phyloP scores from a whole-genome alignment of 2,797 vertebrate species.

The Muscicapa striata region DNA sequence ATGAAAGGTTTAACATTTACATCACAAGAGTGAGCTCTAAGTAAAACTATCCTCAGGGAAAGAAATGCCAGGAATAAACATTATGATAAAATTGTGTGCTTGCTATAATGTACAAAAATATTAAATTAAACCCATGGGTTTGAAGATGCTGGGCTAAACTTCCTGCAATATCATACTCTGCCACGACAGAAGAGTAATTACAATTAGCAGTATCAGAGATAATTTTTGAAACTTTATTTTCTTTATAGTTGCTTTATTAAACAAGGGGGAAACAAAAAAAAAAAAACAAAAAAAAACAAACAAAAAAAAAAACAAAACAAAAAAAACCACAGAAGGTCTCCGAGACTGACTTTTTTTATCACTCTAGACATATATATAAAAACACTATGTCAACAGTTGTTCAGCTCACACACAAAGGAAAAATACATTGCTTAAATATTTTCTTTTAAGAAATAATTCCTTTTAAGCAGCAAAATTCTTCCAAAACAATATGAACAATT shows the following conservation, averaged over 20 bases:
- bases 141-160: slow-evolving; percentile 28
- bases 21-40: slow-evolving; percentile 89
- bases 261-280: background rate
- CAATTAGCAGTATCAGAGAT: background rate
- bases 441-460: background rate
- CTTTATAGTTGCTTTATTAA: background rate
- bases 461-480: background rate
- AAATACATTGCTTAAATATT: background rate
- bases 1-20: slow-evolving; percentile 97
- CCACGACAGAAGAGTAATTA: background rate
- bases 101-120: slow-evolving; percentile 42
- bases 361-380: background rate
- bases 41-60: slow-evolving; percentile 83
- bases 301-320: background rate
- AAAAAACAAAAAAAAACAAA: too few species aligned
- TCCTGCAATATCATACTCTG: slow-evolving; percentile 10
- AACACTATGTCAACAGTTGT: background rate
- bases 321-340: background rate
- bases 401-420: background rate
- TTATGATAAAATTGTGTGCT: slow-evolving; percentile 57
- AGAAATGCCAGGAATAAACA: slow-evolving; percentile 85
- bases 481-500: background rate
- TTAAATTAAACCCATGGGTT: background rate
- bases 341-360: background rate
- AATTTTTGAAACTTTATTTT: background rate